Conservation (phyloP, 2,888 invertebrate genomes). For the Luperina nickerlii region DNA sequence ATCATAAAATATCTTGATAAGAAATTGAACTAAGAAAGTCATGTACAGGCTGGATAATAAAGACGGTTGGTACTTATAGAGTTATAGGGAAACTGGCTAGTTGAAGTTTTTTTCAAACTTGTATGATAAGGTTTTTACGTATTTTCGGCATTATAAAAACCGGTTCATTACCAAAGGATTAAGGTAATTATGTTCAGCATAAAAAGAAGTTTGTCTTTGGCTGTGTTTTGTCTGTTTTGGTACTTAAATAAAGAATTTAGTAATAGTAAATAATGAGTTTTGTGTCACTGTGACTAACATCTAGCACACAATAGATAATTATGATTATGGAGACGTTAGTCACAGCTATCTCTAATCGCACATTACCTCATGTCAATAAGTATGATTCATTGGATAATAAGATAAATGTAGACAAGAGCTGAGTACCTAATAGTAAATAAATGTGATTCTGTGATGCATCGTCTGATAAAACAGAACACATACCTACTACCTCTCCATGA, state of each 20-base stretch:
- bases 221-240: neutral
- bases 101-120: neutral
- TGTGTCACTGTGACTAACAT: conserved; percentile 7
- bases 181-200: neutral
- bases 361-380: conserved; percentile 30
- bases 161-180: neutral
- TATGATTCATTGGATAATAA: conserved; percentile 46
- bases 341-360: conserved; percentile 30
- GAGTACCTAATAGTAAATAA: conserved; percentile 33
- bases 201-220: neutral
- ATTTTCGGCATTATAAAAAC: neutral
- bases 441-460: conserved; percentile 36
- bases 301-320: conserved; percentile 1
- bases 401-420: conserved; percentile 37
- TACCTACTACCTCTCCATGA: neutral
- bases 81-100: neutral
- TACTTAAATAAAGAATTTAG: neutral
- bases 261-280: neutral
- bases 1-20: neutral
- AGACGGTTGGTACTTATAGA: neutral
- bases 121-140: neutral
- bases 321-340: neutral
- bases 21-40: neutral
- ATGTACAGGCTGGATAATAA: neutral
- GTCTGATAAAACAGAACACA: conserved; percentile 34